Conservation (phyloP, 2,113 vertebrate species). For the Pelecanoides urinatrix region DNA sequence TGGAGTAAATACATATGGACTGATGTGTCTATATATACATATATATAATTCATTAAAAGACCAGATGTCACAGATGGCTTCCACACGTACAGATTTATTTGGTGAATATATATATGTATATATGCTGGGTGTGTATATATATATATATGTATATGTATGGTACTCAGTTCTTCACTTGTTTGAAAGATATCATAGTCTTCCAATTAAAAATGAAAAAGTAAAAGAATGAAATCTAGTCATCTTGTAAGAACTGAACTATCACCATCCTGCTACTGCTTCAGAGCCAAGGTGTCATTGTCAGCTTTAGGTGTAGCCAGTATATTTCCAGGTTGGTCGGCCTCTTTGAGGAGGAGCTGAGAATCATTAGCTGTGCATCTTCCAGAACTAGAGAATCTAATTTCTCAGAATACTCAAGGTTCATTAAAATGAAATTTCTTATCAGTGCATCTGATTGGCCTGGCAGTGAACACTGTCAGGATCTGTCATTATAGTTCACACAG, state of each 20-base stretch:
- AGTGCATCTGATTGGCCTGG: not conserved
- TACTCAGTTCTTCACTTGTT: not conserved
- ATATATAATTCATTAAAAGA: not conserved
- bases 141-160: not conserved
- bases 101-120: not conserved
- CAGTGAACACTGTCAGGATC: not conserved
- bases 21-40: not conserved
- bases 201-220: not conserved
- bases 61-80: conserved; percentile 28
- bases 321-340: not conserved
- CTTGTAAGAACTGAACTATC: not conserved
- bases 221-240: not conserved
- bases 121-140: not conserved
- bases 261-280: not conserved
- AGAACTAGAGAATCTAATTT: not conserved
- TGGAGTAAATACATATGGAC: not conserved
- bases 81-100: conserved; percentile 5
- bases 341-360: not conserved
- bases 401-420: not conserved
- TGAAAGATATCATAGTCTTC: not conserved
- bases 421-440: not conserved
- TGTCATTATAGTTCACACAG: not conserved
- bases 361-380: not conserved
- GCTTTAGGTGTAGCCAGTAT: not conserved
- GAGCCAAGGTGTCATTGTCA: not conserved